phyloP scores from a whole-genome alignment of 2,888 invertebrate genomes.

The Cylloceria caligata region DNA sequence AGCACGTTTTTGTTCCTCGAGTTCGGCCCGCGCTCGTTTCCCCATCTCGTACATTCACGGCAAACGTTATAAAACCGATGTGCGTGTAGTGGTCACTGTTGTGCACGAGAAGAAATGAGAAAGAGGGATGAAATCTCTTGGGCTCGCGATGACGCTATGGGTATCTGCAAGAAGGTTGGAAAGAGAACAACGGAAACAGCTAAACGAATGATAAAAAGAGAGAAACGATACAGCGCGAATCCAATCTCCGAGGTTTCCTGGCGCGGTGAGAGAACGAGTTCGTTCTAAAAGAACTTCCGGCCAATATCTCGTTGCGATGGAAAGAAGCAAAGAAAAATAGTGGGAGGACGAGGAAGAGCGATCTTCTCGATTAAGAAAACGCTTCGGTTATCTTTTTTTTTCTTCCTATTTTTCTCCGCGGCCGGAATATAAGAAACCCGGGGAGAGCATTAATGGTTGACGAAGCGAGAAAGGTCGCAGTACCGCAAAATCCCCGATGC shows the following conservation, averaged over 20 bases:
- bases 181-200: neutral
- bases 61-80: constrained; percentile 55
- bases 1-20: constrained; percentile 76
- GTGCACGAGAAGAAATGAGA: constrained; percentile 17
- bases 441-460: constrained; percentile 46
- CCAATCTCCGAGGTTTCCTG: constrained; percentile 33
- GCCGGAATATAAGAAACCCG: constrained; percentile 37
- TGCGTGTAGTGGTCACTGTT: constrained; percentile 48
- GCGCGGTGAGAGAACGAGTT: constrained; percentile 19
- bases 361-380: constrained; percentile 46
- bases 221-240: constrained; percentile 60
- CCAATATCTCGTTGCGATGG: constrained; percentile 49
- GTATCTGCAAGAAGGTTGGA: constrained; percentile 13
- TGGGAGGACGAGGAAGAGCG: neutral
- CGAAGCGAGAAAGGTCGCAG: constrained; percentile 67
- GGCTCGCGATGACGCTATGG: constrained; percentile 30
- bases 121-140: constrained; percentile 12
- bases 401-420: constrained; percentile 26
- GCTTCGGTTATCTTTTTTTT: neutral
- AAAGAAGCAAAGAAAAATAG: constrained; percentile 32
- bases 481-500: constrained; percentile 67
- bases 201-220: constrained; percentile 17
- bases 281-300: constrained; percentile 58
- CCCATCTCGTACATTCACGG: constrained; percentile 58
- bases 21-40: constrained; percentile 56